Conservation (phyloP, 2,888 invertebrate species). For the Shargacucullia verbasci region DNA sequence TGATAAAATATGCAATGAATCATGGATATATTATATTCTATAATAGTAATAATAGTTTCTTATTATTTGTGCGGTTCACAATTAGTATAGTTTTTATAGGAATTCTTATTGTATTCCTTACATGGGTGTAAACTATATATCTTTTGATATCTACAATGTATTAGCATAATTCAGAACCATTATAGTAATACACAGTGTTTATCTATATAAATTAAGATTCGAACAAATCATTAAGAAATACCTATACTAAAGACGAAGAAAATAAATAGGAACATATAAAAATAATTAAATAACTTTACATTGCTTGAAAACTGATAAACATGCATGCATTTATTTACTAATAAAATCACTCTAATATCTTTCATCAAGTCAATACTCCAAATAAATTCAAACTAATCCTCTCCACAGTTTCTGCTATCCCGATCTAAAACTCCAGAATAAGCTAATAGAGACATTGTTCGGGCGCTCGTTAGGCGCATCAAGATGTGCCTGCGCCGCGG, state of each 20-base stretch:
- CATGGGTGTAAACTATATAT: background rate
- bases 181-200: no score
- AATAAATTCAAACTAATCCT: slow-evolving; percentile 4
- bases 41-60: no score
- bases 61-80: background rate
- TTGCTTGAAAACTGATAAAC: no score
- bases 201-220: no score
- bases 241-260: no score
- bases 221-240: no score
- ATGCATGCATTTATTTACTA: no score
- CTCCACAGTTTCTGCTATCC: slow-evolving; percentile 62
- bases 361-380: background rate
- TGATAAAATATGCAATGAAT: slow-evolving; percentile 46
- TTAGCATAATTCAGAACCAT: background rate
- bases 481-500: slow-evolving; percentile 80
- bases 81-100: slow-evolving; percentile 17
- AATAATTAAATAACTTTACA: no score
- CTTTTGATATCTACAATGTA: background rate
- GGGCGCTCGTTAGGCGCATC: slow-evolving; percentile 83
- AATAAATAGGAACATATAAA: no score
- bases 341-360: no score
- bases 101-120: slow-evolving; percentile 29
- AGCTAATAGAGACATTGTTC: slow-evolving; percentile 89
- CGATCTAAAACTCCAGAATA: slow-evolving; percentile 78
- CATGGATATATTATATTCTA: slow-evolving; percentile 31